Evolutionary conservation across 2,888 invertebrate species (phyloP), one percentile per base, ranked within the genome.

Genomic region (Endotricha flammealis): DNA sequence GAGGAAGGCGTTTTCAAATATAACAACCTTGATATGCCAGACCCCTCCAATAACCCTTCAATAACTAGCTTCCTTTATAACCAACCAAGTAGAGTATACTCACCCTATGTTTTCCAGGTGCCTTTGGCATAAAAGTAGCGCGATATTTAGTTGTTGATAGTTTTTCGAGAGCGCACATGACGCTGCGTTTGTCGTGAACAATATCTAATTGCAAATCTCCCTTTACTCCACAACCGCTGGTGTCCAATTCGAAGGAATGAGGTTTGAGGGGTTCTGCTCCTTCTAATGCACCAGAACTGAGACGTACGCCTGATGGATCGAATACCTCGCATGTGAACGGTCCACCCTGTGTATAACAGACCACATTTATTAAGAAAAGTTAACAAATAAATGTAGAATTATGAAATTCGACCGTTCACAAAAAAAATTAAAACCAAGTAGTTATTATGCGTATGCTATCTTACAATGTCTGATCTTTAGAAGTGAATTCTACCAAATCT

Each of bases 291-390:
- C 83, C 82, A 2, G 69, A 59, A 39, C 92, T 90, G 0, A 94
- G 92, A 41, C 94, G 92, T 6, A 98, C 94, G 12, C 95, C 95
- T 25, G 95, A 92, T 0, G 98, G 96, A 77, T 98, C 97, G 64
- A 96, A 98, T 0, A 98, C 97, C 57, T 96, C 94, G 68, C 99
- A 97, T 0, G 95, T 95, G 74, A 98, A 99, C 1, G 99, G 99
- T 10, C 97, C 97, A 38, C 98, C 98, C 88, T 94, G 85, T 31
- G 32, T 12, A 32, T n/a, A n/a, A n/a, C n/a, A n/a, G n/a, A n/a
- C n/a, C n/a, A n/a, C n/a, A n/a, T n/a, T n/a, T n/a, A n/a, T n/a
- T n/a, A n/a, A n/a, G n/a, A n/a, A n/a, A n/a, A n/a, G n/a, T n/a
- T n/a, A n/a, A n/a, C n/a, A n/a, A n/a, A n/a, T n/a, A n/a, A n/a